Conservation (phyloP, 2,888 invertebrate species). For the Caradrina clavipalpis region DNA sequence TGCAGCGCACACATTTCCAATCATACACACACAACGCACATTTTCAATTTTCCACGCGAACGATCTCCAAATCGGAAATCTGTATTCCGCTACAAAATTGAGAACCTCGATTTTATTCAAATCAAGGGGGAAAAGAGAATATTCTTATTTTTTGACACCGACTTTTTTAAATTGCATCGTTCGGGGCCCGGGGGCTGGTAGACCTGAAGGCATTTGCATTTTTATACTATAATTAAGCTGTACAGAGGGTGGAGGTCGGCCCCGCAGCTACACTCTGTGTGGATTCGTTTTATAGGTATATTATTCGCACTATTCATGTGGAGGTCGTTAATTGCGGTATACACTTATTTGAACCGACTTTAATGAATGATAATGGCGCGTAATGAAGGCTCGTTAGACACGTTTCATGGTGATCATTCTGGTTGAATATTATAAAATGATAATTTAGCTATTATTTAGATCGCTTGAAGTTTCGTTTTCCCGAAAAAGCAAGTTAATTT, state of each 20-base stretch:
- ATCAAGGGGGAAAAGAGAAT: constrained; percentile 56
- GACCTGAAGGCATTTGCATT: constrained; percentile 72
- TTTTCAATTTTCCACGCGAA: constrained; percentile 65
- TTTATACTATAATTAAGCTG: constrained; percentile 73
- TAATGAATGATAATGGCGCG: constrained; percentile 59
- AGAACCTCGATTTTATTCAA: constrained; percentile 64
- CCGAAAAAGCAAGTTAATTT: constrained; percentile 11
- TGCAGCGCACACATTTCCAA: too few species aligned
- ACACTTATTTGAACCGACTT: constrained; percentile 51
- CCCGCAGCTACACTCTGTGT: constrained; percentile 43
- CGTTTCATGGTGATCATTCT: constrained; percentile 37
- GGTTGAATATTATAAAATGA: constrained; percentile 37
- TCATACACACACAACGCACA: constrained; percentile 39
- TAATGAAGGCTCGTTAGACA: constrained; percentile 48
- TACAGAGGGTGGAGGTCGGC: constrained; percentile 47
- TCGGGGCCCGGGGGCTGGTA: constrained; percentile 30
- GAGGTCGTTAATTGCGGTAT: constrained; percentile 55
- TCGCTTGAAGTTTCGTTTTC: constrained; percentile 40
- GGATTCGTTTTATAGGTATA: constrained; percentile 63
- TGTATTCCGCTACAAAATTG: constrained; percentile 66
- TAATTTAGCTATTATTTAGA: constrained; percentile 40
- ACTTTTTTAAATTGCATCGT: constrained; percentile 65
- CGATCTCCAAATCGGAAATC: constrained; percentile 59
- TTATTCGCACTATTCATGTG: constrained; percentile 63
- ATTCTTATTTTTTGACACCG: constrained; percentile 61